These are phyloP conservation scores for Ptychodera flava DNA, from an alignment of 35 echinoderm and acorn worm genomes.

Conservation along the genomic window DNA sequence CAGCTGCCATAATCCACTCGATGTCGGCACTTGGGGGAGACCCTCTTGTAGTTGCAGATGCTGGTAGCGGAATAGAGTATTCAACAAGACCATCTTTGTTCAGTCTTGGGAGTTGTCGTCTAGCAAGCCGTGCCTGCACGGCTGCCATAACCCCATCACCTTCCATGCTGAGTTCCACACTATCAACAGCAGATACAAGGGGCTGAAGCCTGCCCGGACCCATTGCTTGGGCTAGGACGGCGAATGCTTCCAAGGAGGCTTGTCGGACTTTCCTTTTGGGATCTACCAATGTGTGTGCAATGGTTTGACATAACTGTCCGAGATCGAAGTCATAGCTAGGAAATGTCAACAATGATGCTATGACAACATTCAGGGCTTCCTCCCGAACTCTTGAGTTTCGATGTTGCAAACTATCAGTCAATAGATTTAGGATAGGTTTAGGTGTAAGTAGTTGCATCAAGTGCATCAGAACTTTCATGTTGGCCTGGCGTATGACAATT, in stretches of 20 bases:
- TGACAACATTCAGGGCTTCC: slow-evolving; percentile 86
- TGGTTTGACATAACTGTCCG: slow-evolving; percentile 45
- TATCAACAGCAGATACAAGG: slow-evolving; percentile 87
- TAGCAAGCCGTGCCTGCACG: slow-evolving; percentile 85
- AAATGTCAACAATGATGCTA: slow-evolving; percentile 88
- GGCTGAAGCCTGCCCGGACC: slow-evolving; percentile 83
- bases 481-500: slow-evolving; percentile 89
- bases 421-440: slow-evolving; percentile 60
- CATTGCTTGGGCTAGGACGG: slow-evolving; percentile 95
- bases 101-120: slow-evolving; percentile 70
- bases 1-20: slow-evolving; percentile 86
- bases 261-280: slow-evolving; percentile 84
- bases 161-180: slow-evolving; percentile 83
- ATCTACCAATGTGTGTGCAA: slow-evolving; percentile 78
- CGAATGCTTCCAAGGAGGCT: slow-evolving; percentile 84
- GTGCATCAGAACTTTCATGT: slow-evolving; percentile 95
- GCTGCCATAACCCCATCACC: slow-evolving; percentile 98
- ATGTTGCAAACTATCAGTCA: slow-evolving; percentile 72
- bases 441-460: slow-evolving; percentile 81
- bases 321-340: slow-evolving; percentile 99
- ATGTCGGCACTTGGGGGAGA: slow-evolving; percentile 54
- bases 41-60: slow-evolving; percentile 56
- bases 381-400: slow-evolving; percentile 86
- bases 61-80: slow-evolving; percentile 56
- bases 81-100: slow-evolving; percentile 87